Percentiles rank a stretch among this genome's conserved stretches.
phyloP scores from a whole-genome alignment of 2,797 vertebrate genomes.

The Chloroceryle inda region DNA sequence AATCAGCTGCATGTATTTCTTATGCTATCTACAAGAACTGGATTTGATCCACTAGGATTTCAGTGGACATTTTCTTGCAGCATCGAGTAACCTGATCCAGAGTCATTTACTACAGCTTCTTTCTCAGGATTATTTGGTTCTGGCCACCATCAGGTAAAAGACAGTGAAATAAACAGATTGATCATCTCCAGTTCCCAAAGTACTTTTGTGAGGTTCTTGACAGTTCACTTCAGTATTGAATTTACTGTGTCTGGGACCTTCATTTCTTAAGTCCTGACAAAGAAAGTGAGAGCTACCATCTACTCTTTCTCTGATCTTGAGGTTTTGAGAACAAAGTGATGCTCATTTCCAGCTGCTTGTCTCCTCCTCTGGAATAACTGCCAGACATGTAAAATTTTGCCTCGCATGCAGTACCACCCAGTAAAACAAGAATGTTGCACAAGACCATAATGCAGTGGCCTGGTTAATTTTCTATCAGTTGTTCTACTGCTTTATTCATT shows the following conservation, averaged over 20 bases:
- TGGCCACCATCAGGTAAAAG: background rate
- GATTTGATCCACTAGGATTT: background rate
- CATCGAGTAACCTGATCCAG: background rate
- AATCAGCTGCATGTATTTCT: background rate
- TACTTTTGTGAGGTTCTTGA: background rate
- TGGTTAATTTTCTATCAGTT: background rate
- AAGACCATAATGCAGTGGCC: background rate
- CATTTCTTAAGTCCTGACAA: background rate
- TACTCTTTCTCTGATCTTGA: background rate
- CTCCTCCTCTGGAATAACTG: background rate
- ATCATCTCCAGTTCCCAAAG: background rate
- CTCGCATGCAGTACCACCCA: background rate
- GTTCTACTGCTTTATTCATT: background rate
- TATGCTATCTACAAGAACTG: background rate
- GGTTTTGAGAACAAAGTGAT: background rate
- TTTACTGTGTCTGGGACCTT: background rate
- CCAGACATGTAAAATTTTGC: background rate
- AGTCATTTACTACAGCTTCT: background rate
- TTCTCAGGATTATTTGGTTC: background rate
- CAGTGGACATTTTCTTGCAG: background rate
- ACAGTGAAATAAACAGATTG: background rate
- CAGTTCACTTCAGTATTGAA: background rate
- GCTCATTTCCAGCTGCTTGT: background rate
- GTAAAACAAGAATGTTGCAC: background rate
- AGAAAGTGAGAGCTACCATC: background rate